Conservation (phyloP, 2,888 invertebrate genomes). For the Drosophila peninsularis region DNA sequence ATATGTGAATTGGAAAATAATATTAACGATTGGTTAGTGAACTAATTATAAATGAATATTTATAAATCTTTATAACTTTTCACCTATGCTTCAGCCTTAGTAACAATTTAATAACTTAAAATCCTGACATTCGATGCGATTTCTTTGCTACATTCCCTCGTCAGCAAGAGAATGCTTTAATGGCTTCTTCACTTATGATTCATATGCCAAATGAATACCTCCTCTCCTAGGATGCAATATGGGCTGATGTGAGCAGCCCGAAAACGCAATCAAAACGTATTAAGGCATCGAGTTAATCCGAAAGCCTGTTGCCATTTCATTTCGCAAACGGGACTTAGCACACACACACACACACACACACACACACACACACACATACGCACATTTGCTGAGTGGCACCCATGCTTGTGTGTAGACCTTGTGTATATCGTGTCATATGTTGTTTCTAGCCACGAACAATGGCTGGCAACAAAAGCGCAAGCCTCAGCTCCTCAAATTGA, state of each 20-base stretch:
- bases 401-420: constrained; percentile 3
- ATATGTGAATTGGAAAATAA: too few relatives aligned
- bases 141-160: too few relatives aligned
- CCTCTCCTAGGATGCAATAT: neutral
- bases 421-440: constrained; percentile 59
- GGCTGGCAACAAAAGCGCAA: constrained; percentile 66
- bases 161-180: neutral
- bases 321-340: constrained; percentile 36
- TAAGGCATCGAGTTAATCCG: constrained; percentile 57
- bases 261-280: constrained; percentile 62
- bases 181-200: neutral
- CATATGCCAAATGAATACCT: neutral
- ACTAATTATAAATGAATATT: too few relatives aligned
- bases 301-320: constrained; percentile 69
- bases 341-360: constrained; percentile 7
- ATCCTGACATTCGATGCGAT: too few relatives aligned
- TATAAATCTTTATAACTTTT: too few relatives aligned
- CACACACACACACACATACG: constrained; percentile 6
- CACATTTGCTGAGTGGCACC: constrained; percentile 3
- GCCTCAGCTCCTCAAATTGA: constrained; percentile 71
- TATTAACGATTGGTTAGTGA: too few relatives aligned
- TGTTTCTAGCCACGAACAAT: constrained; percentile 57
- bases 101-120: too few relatives aligned
- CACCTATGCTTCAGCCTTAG: too few relatives aligned
- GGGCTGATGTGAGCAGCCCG: neutral